phyloP scores from a whole-genome alignment of 2,113 vertebrate species.

The Calyptommatus sinebrachiatus region DNA sequence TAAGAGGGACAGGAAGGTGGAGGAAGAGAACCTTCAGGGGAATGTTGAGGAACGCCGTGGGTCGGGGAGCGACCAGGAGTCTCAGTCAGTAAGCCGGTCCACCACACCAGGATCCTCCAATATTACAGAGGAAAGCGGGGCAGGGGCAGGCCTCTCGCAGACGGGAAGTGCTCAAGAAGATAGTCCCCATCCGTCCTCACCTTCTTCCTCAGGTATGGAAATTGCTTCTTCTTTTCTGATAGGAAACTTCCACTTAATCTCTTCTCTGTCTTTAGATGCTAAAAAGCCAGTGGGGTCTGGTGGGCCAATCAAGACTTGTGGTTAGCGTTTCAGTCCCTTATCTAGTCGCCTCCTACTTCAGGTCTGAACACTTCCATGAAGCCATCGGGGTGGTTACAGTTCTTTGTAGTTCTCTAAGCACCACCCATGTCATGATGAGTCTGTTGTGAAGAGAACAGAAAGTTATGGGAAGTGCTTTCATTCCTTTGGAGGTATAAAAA shows the following conservation, averaged over 20 bases:
- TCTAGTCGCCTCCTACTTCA: too few relatives aligned
- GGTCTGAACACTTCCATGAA: too few relatives aligned
- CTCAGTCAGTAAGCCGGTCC: constrained; percentile 96
- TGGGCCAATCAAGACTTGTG: constrained; percentile 18
- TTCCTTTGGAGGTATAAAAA: too few relatives aligned
- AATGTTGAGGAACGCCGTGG: constrained; percentile 90
- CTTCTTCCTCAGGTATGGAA: constrained; percentile 91
- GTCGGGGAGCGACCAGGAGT: constrained; percentile 96
- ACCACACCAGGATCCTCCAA: constrained; percentile 97
- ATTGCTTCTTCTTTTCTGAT: constrained; percentile 32
- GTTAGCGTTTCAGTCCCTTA: too few relatives aligned
- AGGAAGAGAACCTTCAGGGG: constrained; percentile 83
- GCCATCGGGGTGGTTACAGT: too few relatives aligned
- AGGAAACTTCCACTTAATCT: background rate
- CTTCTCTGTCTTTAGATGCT: background rate
- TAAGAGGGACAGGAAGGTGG: constrained; percentile 85
- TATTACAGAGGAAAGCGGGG: constrained; percentile 93
- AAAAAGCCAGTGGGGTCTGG: background rate
- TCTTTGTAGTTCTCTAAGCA: too few relatives aligned
- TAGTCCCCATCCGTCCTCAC: constrained; percentile 96
- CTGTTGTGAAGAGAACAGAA: too few relatives aligned
- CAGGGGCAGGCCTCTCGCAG: constrained; percentile 92
- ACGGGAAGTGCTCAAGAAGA: constrained; percentile 96
- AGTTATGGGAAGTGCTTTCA: too few relatives aligned
- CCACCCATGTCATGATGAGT: too few relatives aligned